Conservation (phyloP, 2,113 vertebrate genomes). For the Elephantulus edwardii region DNA sequence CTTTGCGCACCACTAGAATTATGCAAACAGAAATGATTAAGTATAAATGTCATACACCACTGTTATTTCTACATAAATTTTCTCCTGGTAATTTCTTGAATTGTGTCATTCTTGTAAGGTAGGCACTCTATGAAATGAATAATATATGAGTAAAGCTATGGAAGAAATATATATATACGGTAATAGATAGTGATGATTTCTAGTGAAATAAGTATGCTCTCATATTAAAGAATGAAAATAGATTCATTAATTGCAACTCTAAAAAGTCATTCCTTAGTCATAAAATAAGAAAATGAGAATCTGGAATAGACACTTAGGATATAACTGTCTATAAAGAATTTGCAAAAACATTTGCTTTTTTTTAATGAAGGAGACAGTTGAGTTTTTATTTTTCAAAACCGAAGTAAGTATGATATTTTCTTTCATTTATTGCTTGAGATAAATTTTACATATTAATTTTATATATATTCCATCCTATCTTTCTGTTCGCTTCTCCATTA, state of each 20-base stretch:
- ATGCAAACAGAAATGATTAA: slow-evolving; percentile 65
- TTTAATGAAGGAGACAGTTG: neutral
- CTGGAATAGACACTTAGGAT: slow-evolving; percentile 12
- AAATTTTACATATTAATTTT: slow-evolving; percentile 3
- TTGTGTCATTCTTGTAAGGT: neutral
- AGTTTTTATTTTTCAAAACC: neutral
- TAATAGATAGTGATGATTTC: slow-evolving; percentile 45
- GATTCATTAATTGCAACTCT: slow-evolving; percentile 54
- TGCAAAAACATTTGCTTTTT: slow-evolving; percentile 9
- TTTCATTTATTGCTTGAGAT: neutral
- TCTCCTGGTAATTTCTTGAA: slow-evolving; percentile 48
- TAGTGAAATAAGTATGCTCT: slow-evolving; percentile 57
- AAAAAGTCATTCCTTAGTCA: slow-evolving; percentile 48
- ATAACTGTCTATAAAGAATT: slow-evolving; percentile 34
- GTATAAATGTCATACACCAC: slow-evolving; percentile 42
- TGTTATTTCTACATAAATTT: slow-evolving; percentile 66
- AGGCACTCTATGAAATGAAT: slow-evolving; percentile 3
- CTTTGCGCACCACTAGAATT: slow-evolving; percentile 53
- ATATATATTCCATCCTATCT: neutral
- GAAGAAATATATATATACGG: slow-evolving; percentile 60
- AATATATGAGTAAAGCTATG: slow-evolving; percentile 52
- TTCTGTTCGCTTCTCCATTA: neutral
- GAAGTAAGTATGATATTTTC: neutral
- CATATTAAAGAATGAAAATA: slow-evolving; percentile 46
- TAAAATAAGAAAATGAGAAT: slow-evolving; percentile 59